These are phyloP conservation scores for Nesidiocoris tenuis DNA, from an alignment of 2,888 invertebrate genomes.

Conservation along the genomic window DNA sequence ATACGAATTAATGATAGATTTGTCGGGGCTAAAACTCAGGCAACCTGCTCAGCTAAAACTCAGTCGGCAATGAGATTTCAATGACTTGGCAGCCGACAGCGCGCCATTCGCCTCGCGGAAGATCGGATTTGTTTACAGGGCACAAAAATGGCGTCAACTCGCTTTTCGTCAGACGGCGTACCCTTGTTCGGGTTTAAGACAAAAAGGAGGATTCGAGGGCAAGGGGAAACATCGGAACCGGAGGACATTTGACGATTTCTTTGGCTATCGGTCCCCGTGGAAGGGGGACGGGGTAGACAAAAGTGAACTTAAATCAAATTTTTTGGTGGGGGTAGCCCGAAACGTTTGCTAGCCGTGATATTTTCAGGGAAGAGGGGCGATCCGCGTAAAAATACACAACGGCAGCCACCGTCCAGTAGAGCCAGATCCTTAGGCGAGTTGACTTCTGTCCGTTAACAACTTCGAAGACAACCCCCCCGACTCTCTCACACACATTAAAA, in stretches of 20 bases:
- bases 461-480: background rate
- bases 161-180: background rate
- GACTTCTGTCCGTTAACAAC: slow-evolving; percentile 30
- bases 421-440: slow-evolving; percentile 37
- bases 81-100: slow-evolving; percentile 21
- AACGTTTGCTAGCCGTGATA: background rate
- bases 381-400: slow-evolving; percentile 31
- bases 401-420: slow-evolving; percentile 33
- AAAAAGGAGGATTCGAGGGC: background rate
- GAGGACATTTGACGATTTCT: background rate
- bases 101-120: background rate
- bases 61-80: background rate
- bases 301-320: background rate
- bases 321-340: background rate
- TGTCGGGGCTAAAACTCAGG: background rate
- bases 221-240: background rate
- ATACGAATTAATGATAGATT: too few species aligned
- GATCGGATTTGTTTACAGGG: slow-evolving; percentile 37
- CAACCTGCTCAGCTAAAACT: background rate
- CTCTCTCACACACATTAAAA: slow-evolving; percentile 35
- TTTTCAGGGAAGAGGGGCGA: background rate
- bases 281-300: background rate
- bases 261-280: background rate
- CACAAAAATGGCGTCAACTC: slow-evolving; percentile 30
- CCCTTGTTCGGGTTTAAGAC: background rate